A percentile compares a stretch with the other conserved stretches of the same genome.
phyloP scores from a whole-genome alignment of 1,140 invertebrate genomes.

The Pogonomyrmex barbatus region DNA sequence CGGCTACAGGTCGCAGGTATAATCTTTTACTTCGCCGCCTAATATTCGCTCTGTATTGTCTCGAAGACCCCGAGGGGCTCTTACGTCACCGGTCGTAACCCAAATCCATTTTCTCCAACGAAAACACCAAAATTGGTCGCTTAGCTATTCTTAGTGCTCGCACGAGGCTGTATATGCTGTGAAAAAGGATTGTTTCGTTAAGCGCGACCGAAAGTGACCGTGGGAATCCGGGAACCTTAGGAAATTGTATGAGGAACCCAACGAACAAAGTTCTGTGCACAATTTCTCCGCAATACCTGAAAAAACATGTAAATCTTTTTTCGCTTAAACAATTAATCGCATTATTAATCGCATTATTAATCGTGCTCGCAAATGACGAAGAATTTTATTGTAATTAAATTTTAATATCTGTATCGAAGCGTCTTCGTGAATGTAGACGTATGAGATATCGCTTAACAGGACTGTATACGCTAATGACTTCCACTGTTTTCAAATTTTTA shows the following conservation, averaged over 20 bases:
- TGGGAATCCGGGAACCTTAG: background rate
- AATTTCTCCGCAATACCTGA: background rate
- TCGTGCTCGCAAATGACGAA: background rate
- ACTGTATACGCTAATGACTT: background rate
- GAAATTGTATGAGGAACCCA: background rate
- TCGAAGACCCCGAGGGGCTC: background rate
- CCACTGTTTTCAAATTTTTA: background rate
- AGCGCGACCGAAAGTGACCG: background rate
- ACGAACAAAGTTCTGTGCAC: no score
- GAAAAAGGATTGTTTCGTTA: background rate
- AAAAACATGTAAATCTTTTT: background rate
- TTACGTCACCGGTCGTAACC: constrained; percentile 12
- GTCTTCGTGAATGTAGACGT: background rate
- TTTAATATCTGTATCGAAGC: background rate
- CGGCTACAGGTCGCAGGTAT: background rate
- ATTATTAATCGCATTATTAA: background rate
- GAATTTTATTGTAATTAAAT: background rate
- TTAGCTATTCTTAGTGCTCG: background rate
- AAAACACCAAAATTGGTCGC: constrained; percentile 22
- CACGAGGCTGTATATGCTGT: background rate
- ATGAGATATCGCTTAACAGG: background rate
- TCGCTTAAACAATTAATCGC: background rate
- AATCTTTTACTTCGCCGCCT: background rate
- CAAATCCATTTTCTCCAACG: background rate
- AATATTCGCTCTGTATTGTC: background rate